Percentiles rank a stretch among this genome's conserved stretches.
phyloP scores from a whole-genome alignment of 2,113 vertebrate species.

The Hyla sarda region DNA sequence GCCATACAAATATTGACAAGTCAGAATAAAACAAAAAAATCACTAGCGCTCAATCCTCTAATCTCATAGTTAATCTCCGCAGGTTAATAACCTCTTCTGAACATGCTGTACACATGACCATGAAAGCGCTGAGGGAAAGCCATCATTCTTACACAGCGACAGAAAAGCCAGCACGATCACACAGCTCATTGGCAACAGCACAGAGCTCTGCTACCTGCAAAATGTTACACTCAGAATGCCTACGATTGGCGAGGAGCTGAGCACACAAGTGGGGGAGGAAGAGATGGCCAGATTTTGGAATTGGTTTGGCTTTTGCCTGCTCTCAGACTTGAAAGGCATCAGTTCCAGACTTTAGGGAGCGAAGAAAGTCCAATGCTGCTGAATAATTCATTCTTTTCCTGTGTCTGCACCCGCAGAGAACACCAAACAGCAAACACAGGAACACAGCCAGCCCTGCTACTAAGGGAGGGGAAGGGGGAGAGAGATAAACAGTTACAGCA shows the following conservation, averaged over 20 bases:
- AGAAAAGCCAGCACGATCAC: background rate
- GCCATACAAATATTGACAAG: background rate
- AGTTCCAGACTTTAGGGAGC: constrained; percentile 56
- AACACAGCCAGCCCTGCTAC: background rate
- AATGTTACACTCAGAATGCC: background rate
- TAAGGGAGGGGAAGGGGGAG: background rate
- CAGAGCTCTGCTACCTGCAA: constrained; percentile 12
- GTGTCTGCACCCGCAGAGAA: constrained; percentile 58
- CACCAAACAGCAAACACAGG: constrained; percentile 42
- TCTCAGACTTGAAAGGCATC: constrained; percentile 54
- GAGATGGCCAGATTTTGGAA: constrained; percentile 34
- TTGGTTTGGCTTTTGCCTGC: constrained; percentile 26
- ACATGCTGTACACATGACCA: background rate
- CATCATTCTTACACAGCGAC: background rate
- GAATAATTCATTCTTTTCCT: constrained; percentile 65
- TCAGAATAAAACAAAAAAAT: background rate
- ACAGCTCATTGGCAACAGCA: background rate
- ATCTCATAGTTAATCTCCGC: background rate
- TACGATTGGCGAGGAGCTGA: background rate
- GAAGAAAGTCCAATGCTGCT: constrained; percentile 51
- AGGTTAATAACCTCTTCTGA: background rate
- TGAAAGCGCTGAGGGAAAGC: background rate
- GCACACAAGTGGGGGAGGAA: background rate
- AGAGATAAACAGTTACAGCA: constrained; percentile 23
- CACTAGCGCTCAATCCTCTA: constrained; percentile 1